These are phyloP conservation scores for Ecliptopera silaceata DNA, from an alignment of 2,888 invertebrate genomes.

Conservation along the genomic window DNA sequence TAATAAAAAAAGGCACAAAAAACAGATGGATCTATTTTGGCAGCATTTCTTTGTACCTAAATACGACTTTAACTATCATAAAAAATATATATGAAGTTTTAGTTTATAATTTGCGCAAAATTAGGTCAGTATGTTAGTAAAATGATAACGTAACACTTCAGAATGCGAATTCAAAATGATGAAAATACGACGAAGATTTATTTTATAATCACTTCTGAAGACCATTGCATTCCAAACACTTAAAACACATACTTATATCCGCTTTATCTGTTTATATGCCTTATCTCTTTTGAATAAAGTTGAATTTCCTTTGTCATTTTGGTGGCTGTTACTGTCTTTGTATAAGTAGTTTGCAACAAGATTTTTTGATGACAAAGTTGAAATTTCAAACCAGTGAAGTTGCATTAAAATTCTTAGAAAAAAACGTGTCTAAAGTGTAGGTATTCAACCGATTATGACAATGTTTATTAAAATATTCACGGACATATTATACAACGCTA, in stretches of 20 bases:
- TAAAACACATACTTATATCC: not conserved
- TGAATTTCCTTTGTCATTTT: not conserved
- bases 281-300: not conserved
- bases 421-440: too few species aligned
- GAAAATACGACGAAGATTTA: not conserved
- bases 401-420: not conserved
- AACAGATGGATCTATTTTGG: too few species aligned
- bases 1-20: too few species aligned
- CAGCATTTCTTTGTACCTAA: too few species aligned
- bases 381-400: not conserved
- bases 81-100: too few species aligned
- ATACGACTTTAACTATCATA: too few species aligned
- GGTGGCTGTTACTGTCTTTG: not conserved
- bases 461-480: too few species aligned
- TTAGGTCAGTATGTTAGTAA: too few species aligned
- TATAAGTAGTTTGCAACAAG: not conserved
- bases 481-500: too few species aligned
- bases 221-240: not conserved
- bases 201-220: not conserved
- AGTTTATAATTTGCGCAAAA: too few species aligned
- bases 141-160: not conserved
- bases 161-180: not conserved
- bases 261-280: not conserved
- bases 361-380: constrained; percentile 1
- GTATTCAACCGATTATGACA: too few species aligned